Evolutionary conservation across 2,797 vertebrate genomes (phyloP).

Genomic region (Hylomyscus alleni): DNA sequence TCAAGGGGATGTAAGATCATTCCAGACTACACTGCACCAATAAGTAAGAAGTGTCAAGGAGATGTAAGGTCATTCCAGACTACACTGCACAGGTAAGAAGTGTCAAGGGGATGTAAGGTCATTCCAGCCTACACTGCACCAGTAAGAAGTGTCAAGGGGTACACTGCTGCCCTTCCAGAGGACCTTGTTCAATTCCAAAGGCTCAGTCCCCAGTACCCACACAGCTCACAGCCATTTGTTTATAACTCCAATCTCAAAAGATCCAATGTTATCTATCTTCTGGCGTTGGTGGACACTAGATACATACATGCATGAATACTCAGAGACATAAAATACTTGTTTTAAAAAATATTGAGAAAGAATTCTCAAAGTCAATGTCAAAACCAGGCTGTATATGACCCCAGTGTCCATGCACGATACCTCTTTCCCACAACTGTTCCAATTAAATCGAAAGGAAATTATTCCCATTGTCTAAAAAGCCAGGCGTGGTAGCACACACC

Average conservation of each 20-base stretch:
- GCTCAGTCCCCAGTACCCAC: not conserved
- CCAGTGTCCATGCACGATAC: not conserved
- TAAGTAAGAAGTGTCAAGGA: not conserved
- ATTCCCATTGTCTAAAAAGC: not conserved
- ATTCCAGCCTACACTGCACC: not conserved
- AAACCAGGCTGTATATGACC: conserved; percentile 5
- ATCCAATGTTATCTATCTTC: not conserved
- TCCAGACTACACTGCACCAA: not conserved
- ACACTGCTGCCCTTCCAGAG: not conserved
- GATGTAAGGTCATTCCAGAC: not conserved
- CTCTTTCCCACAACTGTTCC: conserved; percentile 36
- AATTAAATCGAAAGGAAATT: conserved; percentile 48
- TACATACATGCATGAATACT: not conserved
- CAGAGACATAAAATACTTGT: not conserved
- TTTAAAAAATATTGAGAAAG: not conserved
- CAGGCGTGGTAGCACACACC: not conserved
- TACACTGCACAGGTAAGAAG: conserved; percentile 19
- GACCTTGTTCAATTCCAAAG: not conserved
- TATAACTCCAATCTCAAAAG: not conserved
- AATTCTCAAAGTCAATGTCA: conserved; percentile 50
- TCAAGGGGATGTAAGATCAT: not conserved
- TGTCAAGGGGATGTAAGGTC: not conserved
- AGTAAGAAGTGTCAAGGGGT: not conserved
- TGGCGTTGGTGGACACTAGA: not conserved
- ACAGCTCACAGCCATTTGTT: not conserved